These are phyloP conservation scores for Anguilla obscura DNA, from an alignment of 2,797 vertebrate genomes.

Conservation along the genomic window DNA sequence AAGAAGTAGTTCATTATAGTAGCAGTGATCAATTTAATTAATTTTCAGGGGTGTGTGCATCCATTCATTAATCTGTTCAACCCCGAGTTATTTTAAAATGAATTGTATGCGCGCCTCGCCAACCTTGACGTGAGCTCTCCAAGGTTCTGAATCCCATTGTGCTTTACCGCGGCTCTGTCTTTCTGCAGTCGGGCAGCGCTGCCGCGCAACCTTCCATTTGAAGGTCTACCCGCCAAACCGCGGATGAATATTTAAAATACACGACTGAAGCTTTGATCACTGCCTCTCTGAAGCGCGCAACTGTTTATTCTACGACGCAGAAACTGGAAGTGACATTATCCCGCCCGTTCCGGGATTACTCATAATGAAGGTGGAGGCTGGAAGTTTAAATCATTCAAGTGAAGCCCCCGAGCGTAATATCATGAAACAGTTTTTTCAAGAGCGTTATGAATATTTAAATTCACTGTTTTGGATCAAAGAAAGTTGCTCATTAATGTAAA, in stretches of 20 bases:
- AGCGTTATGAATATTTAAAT: constrained; percentile 10
- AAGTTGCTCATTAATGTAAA: constrained; percentile 10
- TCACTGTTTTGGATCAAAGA: constrained; percentile 12
- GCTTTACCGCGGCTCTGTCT: neutral
- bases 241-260: neutral
- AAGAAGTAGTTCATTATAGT: neutral
- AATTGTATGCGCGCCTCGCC: neutral
- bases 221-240: neutral
- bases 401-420: neutral
- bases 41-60: neutral
- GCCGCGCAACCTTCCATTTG: neutral
- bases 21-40: constrained; percentile 1
- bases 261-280: neutral
- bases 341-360: neutral
- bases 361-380: neutral
- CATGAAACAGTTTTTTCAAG: neutral
- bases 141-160: neutral
- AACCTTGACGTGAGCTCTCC: neutral
- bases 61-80: constrained; percentile 15
- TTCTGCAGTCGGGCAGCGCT: neutral
- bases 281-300: neutral
- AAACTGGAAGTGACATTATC: neutral
- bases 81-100: neutral
- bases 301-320: neutral
- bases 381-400: constrained; percentile 13